A percentile compares a stretch with the other conserved stretches of the same genome.
Evolutionary conservation across 1,140 invertebrate species (phyloP).

Genomic region (Brachionus calyciflorus): DNA sequence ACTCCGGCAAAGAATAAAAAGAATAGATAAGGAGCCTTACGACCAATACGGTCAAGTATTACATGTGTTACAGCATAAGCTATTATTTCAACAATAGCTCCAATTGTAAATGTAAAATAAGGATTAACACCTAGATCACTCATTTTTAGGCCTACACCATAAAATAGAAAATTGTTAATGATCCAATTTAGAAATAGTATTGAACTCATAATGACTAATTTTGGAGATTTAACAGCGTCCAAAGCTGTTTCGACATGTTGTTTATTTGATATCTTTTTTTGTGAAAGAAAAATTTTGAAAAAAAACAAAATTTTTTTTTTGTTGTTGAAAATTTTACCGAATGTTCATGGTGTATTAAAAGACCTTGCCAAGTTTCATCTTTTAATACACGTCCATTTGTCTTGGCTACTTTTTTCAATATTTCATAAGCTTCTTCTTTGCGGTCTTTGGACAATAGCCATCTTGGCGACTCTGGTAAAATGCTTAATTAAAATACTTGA

Average conservation of each 20-base stretch:
- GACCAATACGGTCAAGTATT: constrained; percentile 15
- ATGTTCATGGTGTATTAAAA: constrained; percentile 15
- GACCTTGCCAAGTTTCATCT: constrained; percentile 11
- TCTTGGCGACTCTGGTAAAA: constrained; percentile 54
- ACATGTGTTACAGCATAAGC: constrained; percentile 19
- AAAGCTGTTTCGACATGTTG: not conserved
- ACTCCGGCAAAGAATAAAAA: constrained; percentile 21
- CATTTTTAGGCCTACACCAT: constrained; percentile 37
- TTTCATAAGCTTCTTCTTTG: constrained; percentile 51
- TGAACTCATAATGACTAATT: not conserved
- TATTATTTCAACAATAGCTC: constrained; percentile 23
- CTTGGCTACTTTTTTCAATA: constrained; percentile 50
- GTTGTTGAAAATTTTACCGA: too few relatives aligned
- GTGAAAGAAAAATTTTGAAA: not conserved
- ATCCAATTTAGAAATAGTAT: constrained; percentile 40
- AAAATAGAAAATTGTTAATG: constrained; percentile 42
- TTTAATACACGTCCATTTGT: constrained; percentile 50
- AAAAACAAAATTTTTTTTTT: too few relatives aligned
- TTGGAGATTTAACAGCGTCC: not conserved
- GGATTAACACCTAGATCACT: constrained; percentile 26
- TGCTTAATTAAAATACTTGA: constrained; percentile 44
- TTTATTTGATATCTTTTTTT: constrained; percentile 24
- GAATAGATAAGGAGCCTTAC: constrained; percentile 13
- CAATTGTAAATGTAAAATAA: constrained; percentile 26
- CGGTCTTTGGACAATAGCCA: constrained; percentile 52